phyloP scores from a whole-genome alignment of 2,888 invertebrate species.

The Tachina lurida region DNA sequence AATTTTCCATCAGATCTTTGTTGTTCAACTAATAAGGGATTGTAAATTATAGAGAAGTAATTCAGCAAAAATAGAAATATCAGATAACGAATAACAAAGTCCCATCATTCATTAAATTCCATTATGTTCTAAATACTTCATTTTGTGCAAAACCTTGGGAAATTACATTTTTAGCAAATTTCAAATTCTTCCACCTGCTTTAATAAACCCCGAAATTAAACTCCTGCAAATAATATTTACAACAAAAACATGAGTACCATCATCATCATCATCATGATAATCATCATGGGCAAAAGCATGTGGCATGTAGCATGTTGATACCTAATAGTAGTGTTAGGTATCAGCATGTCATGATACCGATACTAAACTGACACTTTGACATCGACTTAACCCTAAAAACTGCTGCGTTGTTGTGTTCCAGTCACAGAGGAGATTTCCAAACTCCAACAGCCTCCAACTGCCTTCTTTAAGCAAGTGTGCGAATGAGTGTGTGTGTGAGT shows the following conservation, averaged over 20 bases:
- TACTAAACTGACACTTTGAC: constrained; percentile 83
- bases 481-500: constrained; percentile 2
- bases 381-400: constrained; percentile 79
- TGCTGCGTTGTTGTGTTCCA: constrained; percentile 62
- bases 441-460: constrained; percentile 12
- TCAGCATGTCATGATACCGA: constrained; percentile 82
- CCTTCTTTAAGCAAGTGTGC: constrained; percentile 1
- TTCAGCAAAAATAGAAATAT: too few species aligned
- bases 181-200: constrained; percentile 36
- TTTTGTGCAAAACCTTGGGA: too few species aligned
- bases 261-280: constrained; percentile 43
- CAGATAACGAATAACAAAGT: too few species aligned
- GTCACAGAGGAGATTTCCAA: constrained; percentile 49
- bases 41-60: too few species aligned
- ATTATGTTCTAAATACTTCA: too few species aligned
- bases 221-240: constrained; percentile 34
- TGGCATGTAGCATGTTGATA: constrained; percentile 45
- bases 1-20: too few species aligned
- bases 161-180: not conserved
- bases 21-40: too few species aligned
- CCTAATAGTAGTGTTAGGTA: constrained; percentile 61
- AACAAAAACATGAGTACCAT: constrained; percentile 43
- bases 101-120: too few species aligned
- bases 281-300: constrained; percentile 24
- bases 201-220: not conserved